Conservation (phyloP, 2,797 vertebrate genomes). For the Corythornis leucogaster region DNA sequence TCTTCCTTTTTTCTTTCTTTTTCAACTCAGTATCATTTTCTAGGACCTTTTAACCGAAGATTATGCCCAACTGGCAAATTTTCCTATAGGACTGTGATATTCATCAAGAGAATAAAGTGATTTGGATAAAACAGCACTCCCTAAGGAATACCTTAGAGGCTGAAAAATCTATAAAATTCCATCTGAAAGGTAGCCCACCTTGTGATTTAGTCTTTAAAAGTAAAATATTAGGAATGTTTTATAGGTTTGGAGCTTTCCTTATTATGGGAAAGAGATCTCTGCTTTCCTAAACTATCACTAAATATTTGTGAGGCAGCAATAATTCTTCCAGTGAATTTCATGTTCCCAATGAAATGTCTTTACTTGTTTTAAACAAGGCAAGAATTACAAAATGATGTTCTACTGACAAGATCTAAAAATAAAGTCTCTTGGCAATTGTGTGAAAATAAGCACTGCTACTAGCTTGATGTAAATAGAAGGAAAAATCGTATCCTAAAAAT, state of each 20-base stretch:
- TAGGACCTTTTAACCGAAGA: background rate
- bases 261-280: background rate
- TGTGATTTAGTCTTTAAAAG: conserved; percentile 27
- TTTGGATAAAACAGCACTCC: conserved; percentile 34
- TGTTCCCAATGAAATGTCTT: conserved; percentile 20
- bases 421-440: background rate
- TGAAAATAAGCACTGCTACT: conserved; percentile 27
- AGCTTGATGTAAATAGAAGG: conserved; percentile 20
- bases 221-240: conserved; percentile 32
- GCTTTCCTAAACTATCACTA: conserved; percentile 21
- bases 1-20: no score
- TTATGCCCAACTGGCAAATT: conserved; percentile 13
- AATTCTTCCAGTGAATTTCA: conserved; percentile 20
- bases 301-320: background rate
- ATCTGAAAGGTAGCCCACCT: conserved; percentile 13
- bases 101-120: conserved; percentile 33
- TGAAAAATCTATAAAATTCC: background rate
- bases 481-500: conserved; percentile 11
- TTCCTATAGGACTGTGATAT: conserved; percentile 21
- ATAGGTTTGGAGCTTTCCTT: background rate
- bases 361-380: background rate
- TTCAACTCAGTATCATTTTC: background rate
- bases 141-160: background rate
- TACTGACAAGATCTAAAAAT: background rate
- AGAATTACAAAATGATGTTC: conserved; percentile 10